Percentiles rank a stretch among this genome's conserved stretches.
Conservation (phyloP, 1,140 invertebrate genomes). For the Meloidogyne floridensis region DNA sequence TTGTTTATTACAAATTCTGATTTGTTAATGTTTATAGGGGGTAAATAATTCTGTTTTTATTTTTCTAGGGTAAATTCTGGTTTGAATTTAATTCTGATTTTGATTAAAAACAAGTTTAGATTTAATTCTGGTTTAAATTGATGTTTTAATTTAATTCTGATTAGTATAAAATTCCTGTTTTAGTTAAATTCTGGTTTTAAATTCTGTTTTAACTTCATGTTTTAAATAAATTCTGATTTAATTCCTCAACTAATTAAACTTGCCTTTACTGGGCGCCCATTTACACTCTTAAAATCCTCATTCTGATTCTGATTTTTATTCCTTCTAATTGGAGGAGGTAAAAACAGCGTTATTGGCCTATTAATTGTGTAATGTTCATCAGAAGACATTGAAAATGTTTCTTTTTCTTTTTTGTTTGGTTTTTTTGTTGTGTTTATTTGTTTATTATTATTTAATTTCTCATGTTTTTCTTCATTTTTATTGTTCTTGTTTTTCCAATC, state of each 20-base stretch:
- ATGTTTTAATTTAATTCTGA: no score
- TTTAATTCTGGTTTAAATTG: no score
- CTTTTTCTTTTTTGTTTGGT: background rate
- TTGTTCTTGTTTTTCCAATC: background rate
- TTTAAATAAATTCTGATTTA: background rate
- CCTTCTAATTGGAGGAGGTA: background rate
- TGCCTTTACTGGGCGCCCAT: background rate
- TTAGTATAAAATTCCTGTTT: no score
- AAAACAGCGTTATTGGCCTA: background rate
- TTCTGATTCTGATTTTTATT: background rate
- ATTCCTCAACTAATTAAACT: background rate
- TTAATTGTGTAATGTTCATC: background rate
- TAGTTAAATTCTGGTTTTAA: no score
- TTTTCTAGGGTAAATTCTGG: no score
- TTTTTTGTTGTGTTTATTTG: no score
- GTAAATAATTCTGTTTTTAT: no score
- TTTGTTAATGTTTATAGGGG: background rate
- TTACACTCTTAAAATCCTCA: background rate
- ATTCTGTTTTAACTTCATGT: no score
- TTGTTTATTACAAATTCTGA: background rate
- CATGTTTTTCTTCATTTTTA: background rate
- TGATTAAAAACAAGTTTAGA: no score
- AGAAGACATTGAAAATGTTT: background rate
- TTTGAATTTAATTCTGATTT: no score
- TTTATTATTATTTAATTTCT: no score